Evolutionary conservation across 2,797 vertebrate species (phyloP), one percentile per base, ranked within the genome.

Genomic region (Pyrocephalus nanus): DNA sequence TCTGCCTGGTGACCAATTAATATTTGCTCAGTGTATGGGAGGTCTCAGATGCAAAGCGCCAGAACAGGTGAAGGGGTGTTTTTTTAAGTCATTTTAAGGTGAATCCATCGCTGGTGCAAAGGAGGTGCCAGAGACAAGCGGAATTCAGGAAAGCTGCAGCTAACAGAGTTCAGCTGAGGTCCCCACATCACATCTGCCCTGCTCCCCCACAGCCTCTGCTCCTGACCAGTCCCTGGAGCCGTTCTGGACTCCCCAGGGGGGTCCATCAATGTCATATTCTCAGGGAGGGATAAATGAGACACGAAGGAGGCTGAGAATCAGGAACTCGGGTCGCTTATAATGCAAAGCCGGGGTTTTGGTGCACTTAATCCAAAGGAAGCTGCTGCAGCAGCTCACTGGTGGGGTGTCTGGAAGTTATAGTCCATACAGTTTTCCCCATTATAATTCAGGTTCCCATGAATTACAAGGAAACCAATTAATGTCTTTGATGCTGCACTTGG

Each of bases 181-280:
- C 48, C 43, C 53, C 5, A 8, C 0, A 0, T 42, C 30, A 0
- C 34, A 64, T 6, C 55, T 36, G 57, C 66, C 50, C 61, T 2
- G 14, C 27, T 43, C 8, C n/a, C 61, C 47, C 71, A 2, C 45
- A 15, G 42, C 58, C 64, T 23, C 65, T 7, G 8, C 60, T 66
- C 45, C 84, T 12, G 53, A 30, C 7, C 32, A 5, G 50, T 5
- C 58, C 64, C 61, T 21, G 43, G 38, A 26, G 81, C 15, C 8
- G 23, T 1, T 26, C 62, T 2, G 64, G 47, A 0, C 43, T 45
- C 57, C 43, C n/a, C n/a, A n/a, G 34, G 0, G 2, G 36, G 47
- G 55, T 67, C 67, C 38, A 16, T 20, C 12, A 0, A 0, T 4
- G 21, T 2, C 64, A 42, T 2, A 3, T 47, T 61, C 57, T 66